These are phyloP conservation scores for Antedon mediterranea DNA, from an alignment of 53 echinoderm and acorn worm genomes.

Conservation along the genomic window DNA sequence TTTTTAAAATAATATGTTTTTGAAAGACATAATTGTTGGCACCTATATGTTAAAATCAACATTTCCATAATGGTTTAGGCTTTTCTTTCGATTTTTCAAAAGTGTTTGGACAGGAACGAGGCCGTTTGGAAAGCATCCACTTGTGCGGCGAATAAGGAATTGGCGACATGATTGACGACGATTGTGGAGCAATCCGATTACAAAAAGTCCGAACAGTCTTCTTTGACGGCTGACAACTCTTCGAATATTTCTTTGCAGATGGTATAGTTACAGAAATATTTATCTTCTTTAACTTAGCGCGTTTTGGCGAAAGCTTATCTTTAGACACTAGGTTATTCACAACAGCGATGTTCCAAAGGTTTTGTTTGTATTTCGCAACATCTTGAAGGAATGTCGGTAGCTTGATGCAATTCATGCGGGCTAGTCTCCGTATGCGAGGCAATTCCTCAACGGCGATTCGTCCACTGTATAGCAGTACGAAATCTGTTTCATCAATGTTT, in stretches of 20 bases:
- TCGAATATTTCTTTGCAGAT: background rate
- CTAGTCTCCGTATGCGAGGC: constrained; percentile 46
- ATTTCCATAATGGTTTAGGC: background rate
- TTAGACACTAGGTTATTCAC: constrained; percentile 31
- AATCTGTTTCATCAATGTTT: constrained; percentile 60
- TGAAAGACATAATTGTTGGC: background rate
- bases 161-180: constrained; percentile 3
- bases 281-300: background rate
- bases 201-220: background rate
- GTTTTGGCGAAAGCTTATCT: background rate
- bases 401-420: constrained; percentile 59
- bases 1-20: background rate
- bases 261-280: background rate
- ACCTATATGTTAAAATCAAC: background rate
- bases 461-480: constrained; percentile 55
- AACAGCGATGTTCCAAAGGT: constrained; percentile 42
- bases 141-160: constrained; percentile 48
- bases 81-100: background rate
- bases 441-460: constrained; percentile 58
- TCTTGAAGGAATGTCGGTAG: constrained; percentile 64
- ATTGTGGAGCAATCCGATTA: background rate
- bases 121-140: constrained; percentile 38
- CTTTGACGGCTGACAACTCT: background rate
- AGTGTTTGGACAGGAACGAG: constrained; percentile 24
- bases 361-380: constrained; percentile 30